Conservation (phyloP, 2,888 invertebrate species). For the Ametastegia equiseti region DNA sequence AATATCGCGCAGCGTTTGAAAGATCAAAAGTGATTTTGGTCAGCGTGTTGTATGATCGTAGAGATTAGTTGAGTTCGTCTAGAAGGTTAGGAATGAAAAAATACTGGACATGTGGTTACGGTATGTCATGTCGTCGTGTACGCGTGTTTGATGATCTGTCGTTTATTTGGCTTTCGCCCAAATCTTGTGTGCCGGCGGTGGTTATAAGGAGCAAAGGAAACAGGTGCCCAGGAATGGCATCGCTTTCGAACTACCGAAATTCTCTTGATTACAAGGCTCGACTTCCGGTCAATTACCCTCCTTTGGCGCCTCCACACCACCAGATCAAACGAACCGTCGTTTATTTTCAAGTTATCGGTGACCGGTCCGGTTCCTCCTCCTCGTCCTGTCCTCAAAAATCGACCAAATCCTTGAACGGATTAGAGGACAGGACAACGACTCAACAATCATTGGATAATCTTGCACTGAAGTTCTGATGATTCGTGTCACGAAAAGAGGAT, state of each 20-base stretch:
- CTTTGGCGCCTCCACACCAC: conserved; percentile 24
- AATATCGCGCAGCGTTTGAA: neutral
- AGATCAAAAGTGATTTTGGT: neutral
- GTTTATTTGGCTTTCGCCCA: conserved; percentile 46
- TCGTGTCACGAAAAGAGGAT: neutral
- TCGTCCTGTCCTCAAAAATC: neutral
- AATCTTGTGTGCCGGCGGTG: conserved; percentile 14
- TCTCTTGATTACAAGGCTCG: conserved; percentile 56
- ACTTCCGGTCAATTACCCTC: conserved; percentile 59
- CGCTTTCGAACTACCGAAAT: conserved; percentile 45
- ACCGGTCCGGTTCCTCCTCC: neutral
- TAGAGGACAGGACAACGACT: neutral
- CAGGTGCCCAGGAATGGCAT: conserved; percentile 59
- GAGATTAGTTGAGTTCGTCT: neutral
- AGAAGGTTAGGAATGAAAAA: neutral
- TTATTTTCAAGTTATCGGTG: conserved; percentile 14
- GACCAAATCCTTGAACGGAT: neutral
- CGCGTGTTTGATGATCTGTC: conserved; percentile 8
- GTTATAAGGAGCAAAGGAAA: conserved; percentile 49
- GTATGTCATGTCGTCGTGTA: neutral
- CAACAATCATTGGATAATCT: too few species aligned
- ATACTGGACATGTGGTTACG: conserved; percentile 33
- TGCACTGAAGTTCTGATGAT: neutral
- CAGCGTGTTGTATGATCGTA: neutral
- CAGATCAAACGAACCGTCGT: neutral